Evolutionary conservation across 2,888 invertebrate species (phyloP).

Genomic region (Thalpophila matura): DNA sequence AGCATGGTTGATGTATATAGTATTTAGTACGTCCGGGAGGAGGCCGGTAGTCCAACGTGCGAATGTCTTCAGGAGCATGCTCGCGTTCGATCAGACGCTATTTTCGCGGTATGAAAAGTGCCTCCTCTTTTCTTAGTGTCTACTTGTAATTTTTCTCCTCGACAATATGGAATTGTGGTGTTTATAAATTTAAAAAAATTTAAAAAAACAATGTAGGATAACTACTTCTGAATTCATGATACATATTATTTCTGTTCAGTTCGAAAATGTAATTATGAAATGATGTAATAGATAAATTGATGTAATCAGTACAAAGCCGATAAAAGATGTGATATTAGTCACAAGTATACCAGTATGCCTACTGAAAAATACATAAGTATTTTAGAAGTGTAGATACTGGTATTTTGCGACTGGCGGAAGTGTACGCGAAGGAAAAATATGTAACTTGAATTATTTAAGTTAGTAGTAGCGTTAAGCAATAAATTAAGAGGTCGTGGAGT

Average conservation of each 20-base stretch:
- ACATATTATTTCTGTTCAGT: conserved; percentile 69
- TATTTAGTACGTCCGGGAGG: conserved; percentile 40
- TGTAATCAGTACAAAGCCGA: conserved; percentile 77
- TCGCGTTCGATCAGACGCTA: neutral
- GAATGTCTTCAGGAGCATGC: conserved; percentile 5
- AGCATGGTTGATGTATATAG: conserved; percentile 52
- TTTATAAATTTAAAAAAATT: conserved; percentile 79
- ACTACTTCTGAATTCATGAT: conserved; percentile 67
- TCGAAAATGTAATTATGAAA: conserved; percentile 37
- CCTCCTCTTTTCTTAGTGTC: conserved; percentile 52
- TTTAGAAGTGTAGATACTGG: conserved; percentile 56
- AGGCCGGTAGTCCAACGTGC: neutral
- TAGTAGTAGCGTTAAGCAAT: conserved; percentile 57
- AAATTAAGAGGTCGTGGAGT: conserved; percentile 52
- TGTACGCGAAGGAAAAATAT: conserved; percentile 65
- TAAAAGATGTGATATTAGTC: conserved; percentile 74
- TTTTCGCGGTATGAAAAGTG: conserved; percentile 10
- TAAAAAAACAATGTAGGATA: conserved; percentile 75
- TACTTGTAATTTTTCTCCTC: conserved; percentile 70
- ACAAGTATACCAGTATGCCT: conserved; percentile 65
- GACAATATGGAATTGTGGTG: conserved; percentile 86
- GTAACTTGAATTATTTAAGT: conserved; percentile 72
- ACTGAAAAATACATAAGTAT: conserved; percentile 64
- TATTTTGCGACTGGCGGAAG: conserved; percentile 60
- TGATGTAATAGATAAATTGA: conserved; percentile 58